Base-by-base conservation (phyloP, 30 jellyfish, hydroid and myxozoan species). In the Clytia hemisphaerica region DNA sequence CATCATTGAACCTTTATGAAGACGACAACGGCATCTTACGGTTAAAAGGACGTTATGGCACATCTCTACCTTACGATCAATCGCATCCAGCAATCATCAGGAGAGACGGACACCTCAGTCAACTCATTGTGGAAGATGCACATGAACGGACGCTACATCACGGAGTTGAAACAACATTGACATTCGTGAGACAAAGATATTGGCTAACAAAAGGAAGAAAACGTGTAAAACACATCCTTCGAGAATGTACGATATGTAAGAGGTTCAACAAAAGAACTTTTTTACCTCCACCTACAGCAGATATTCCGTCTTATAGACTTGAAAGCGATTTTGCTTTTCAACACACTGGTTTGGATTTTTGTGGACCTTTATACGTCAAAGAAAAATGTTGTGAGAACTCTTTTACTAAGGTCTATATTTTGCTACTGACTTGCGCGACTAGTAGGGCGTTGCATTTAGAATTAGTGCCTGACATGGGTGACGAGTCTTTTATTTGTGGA, bases 191-290 rank as follows among this genome's bases (percentile, higher is more conserved):
- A 10, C 31, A 53, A 67, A 75, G 50, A 32, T 75, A 25, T 60
- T 75, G 87, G 87, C 53, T 75, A 4, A 72, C 78, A 16, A 71
- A 75, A 60, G 87, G 72, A 48, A 31, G 87, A 10, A 38, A 47
- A 32, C 78, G 47, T 22, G 48, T 60, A 12, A 45, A 35, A 36
- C 32, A 59, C 40, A 74, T 74, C 4, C 22, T 1, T n/a, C n/a
- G n/a, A n/a, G n/a, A n/a, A n/a, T n/a, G n/a, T n/a, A 66, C 60
- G 10, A 57, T 61, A 5, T 73, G 67, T 22, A 12, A 28, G 40
- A 73, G 67, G 24, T 29, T 21, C 27, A 68, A 44, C 2, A 53
- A 68, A 19, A 57, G 45, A 16, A 35, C 57, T 27, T 57, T 37
- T 16, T 45, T 40, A 44, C 31, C 58, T 9, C 84, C 68, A 46